These are phyloP conservation scores for Noctua comes DNA, from an alignment of 2,888 invertebrate species.

Conservation along the genomic window DNA sequence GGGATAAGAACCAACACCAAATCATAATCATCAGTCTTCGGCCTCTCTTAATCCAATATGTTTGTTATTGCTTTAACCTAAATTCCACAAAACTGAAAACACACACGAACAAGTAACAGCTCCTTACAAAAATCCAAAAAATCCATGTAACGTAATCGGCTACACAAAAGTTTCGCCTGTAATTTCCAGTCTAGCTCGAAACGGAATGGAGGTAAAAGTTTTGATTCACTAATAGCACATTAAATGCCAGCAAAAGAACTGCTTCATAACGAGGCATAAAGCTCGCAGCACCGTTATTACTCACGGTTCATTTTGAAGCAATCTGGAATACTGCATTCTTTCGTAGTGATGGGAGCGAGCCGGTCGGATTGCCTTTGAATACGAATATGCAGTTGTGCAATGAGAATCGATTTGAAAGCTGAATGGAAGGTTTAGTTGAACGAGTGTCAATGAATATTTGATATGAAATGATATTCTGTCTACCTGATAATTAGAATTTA, in stretches of 20 bases:
- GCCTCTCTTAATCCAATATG: neutral
- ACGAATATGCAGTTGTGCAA: slow-evolving; percentile 41
- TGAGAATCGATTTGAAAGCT: slow-evolving; percentile 45
- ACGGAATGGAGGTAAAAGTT: slow-evolving; percentile 69
- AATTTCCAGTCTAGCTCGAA: slow-evolving; percentile 53
- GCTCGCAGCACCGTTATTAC: slow-evolving; percentile 71
- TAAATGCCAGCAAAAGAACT: slow-evolving; percentile 72
- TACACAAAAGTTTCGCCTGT: slow-evolving; percentile 39
- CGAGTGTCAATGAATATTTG: slow-evolving; percentile 24
- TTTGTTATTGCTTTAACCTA: neutral
- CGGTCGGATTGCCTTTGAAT: slow-evolving; percentile 52
- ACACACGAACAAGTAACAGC: neutral
- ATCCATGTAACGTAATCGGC: slow-evolving; percentile 25
- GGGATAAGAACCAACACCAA: no score
- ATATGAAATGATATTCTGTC: neutral
- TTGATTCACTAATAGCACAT: slow-evolving; percentile 76
- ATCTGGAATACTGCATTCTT: slow-evolving; percentile 74
- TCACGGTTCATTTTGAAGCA: slow-evolving; percentile 75
- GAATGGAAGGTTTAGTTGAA: slow-evolving; percentile 33
- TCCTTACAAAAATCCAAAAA: slow-evolving; percentile 37
- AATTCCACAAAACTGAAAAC: neutral
- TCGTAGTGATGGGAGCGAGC: slow-evolving; percentile 50
- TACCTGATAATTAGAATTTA: no score
- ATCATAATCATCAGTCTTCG: neutral
- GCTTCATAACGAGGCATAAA: slow-evolving; percentile 70